These are phyloP conservation scores for Cataglyphis livida DNA, from an alignment of 2,888 invertebrate genomes.

Conservation along the genomic window DNA sequence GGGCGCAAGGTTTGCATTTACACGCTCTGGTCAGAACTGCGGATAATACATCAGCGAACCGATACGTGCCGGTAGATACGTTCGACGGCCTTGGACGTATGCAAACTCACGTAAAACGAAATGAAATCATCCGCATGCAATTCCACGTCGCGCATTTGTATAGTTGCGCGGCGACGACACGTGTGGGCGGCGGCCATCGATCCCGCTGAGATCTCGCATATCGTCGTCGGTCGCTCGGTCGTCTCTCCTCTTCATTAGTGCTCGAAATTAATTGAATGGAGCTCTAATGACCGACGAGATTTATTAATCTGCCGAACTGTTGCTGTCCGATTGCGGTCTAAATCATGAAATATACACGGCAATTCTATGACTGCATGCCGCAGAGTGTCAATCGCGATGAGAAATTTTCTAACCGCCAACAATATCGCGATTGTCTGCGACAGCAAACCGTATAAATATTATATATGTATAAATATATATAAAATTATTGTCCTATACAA, in stretches of 20 bases:
- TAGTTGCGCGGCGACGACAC: conserved; percentile 8
- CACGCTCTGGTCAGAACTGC: conserved; percentile 32
- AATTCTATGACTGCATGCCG: background rate
- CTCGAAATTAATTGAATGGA: conserved; percentile 53
- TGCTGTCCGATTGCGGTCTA: background rate
- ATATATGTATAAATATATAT: background rate
- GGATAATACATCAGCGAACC: background rate
- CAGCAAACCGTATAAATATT: background rate
- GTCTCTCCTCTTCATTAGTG: conserved; percentile 14
- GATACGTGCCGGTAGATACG: conserved; percentile 51
- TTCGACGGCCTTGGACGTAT: conserved; percentile 72
- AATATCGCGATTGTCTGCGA: background rate
- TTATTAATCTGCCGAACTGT: conserved; percentile 46
- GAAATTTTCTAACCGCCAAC: background rate
- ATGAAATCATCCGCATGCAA: conserved; percentile 77
- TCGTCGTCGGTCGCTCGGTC: background rate
- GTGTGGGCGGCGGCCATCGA: conserved; percentile 52
- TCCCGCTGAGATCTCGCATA: conserved; percentile 31
- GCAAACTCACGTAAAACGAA: conserved; percentile 72
- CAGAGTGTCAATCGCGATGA: background rate
- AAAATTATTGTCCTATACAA: background rate
- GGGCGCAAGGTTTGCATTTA: conserved; percentile 38
- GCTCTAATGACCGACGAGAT: conserved; percentile 50
- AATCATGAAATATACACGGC: background rate
- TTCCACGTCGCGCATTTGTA: conserved; percentile 47